Evolutionary conservation across 1,140 invertebrate species (phyloP).

Genomic region (Drosophila quadrilineata): DNA sequence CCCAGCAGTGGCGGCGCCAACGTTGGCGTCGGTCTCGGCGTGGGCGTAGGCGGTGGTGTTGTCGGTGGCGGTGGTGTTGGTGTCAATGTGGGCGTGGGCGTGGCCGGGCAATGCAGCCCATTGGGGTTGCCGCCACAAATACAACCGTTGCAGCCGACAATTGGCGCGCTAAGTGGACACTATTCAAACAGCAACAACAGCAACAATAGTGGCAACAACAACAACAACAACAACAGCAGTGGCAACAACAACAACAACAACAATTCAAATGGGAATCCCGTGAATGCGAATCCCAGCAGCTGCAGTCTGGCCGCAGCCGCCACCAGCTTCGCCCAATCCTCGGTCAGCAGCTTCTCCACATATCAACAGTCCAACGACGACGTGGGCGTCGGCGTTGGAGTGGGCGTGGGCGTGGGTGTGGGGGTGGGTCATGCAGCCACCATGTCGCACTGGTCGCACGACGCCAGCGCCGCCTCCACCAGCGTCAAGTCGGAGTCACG

Average conservation of each 20-base stretch:
- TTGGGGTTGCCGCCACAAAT: slow-evolving; percentile 68
- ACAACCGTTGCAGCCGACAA: slow-evolving; percentile 73
- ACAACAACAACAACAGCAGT: slow-evolving; percentile 9
- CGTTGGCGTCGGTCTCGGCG: slow-evolving; percentile 57
- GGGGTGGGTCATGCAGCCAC: slow-evolving; percentile 15
- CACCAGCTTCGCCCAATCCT: slow-evolving; percentile 60
- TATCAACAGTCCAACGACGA: slow-evolving; percentile 63
- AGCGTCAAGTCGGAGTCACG: slow-evolving; percentile 79
- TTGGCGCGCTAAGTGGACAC: slow-evolving; percentile 60
- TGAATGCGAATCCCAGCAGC: slow-evolving; percentile 52
- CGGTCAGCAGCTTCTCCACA: slow-evolving; percentile 78
- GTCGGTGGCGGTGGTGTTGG: slow-evolving; percentile 28
- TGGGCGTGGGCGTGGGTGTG: slow-evolving; percentile 55
- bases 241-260: slow-evolving; percentile 22
- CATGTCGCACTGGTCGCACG: slow-evolving; percentile 57
- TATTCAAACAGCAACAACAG: slow-evolving; percentile 33
- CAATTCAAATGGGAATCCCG: too few species aligned
- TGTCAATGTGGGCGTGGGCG: slow-evolving; percentile 39
- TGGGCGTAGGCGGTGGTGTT: slow-evolving; percentile 26
- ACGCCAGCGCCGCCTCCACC: slow-evolving; percentile 24
- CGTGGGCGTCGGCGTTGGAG: slow-evolving; percentile 26
- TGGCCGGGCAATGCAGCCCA: slow-evolving; percentile 64
- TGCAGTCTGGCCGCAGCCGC: slow-evolving; percentile 54
- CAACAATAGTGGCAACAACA: not conserved
- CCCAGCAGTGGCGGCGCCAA: slow-evolving; percentile 69